Base-by-base conservation (phyloP, 2,113 vertebrate species). In the Microtus ochrogaster region DNA sequence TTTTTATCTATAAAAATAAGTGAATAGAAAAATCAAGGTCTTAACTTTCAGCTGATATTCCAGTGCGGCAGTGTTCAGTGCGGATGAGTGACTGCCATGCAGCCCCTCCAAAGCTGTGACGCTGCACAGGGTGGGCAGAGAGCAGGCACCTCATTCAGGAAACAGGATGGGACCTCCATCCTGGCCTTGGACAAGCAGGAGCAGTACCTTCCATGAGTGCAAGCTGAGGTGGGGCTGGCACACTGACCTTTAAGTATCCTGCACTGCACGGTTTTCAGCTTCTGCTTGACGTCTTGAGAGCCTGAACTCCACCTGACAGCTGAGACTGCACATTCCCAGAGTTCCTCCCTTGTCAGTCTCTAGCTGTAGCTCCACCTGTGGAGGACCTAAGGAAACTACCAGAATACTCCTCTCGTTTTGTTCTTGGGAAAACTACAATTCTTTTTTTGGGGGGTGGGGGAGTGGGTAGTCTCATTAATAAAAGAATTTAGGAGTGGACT, bases 51-150 rank as follows among this genome's bases (percentile, higher is more conserved):
- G 11, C 26, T 0, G 14, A 24, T 8, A 10, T 6, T 68, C 19
- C 21, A 21, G 11, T 3, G 28, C 36, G n/a, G 19, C 1, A 0
- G 44, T 6, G 17, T 26, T 58, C 39, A 5, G 41, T 26, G 52
- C n/a, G 47, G 87, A 28, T 28, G 9, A 2, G 0, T 7, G 49
- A 39, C 49, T 61, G 33, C 14, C 6, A 17, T 3, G 36, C 3
- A 74, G 4, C n/a, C 33, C 26, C 30, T 10, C 2, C 16, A 1
- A 36, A 2, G 6, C 22, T 0, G 11, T 16, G 17, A 39, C 26
- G 30, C 12, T 3, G 0, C 47, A 30, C 52, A 7, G 49, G 11
- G 66, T 8, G 11, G 49, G 28, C 10, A 28, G 9, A 28, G 77
- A 55, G n/a, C 30, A 3, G n/a, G 8, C n/a, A 55, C 44, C 41